phyloP scores from a whole-genome alignment of 2,888 invertebrate species.

The Andrena trimmerana region DNA sequence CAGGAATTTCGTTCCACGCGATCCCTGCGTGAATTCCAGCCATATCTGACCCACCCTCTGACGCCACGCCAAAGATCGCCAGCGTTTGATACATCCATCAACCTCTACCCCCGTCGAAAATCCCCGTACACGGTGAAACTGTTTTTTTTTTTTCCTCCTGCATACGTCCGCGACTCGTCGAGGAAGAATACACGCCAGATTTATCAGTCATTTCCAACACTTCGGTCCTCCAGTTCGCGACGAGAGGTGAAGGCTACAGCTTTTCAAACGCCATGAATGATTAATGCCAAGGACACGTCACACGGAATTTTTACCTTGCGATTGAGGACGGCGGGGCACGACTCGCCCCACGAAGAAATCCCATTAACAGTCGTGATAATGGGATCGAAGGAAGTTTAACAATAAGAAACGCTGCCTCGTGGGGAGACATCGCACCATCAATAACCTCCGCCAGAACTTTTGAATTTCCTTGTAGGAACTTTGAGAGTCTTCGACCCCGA shows the following conservation, averaged over 20 bases:
- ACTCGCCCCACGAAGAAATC: neutral
- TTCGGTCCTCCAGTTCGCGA: neutral
- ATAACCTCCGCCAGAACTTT: neutral
- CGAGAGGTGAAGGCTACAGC: neutral
- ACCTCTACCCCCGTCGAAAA: neutral
- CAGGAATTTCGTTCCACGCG: neutral
- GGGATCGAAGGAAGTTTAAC: neutral
- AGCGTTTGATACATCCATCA: constrained; percentile 2
- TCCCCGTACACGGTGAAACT: neutral
- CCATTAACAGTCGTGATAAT: neutral
- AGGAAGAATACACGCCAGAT: neutral
- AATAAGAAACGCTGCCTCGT: neutral
- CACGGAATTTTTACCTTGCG: neutral
- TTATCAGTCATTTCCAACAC: neutral
- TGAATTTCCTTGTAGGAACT: neutral
- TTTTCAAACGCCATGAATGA: constrained; percentile 6
- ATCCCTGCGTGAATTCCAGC: neutral
- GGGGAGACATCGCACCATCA: neutral
- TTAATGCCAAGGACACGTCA: constrained; percentile 10
- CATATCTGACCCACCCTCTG: neutral
- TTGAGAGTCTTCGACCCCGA: constrained; percentile 32
- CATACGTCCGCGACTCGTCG: neutral
- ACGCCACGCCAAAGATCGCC: neutral
- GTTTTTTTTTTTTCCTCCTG: neutral
- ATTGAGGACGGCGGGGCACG: neutral